Conservation (phyloP, 2,888 invertebrate species). For the Poecilus cupreus region DNA sequence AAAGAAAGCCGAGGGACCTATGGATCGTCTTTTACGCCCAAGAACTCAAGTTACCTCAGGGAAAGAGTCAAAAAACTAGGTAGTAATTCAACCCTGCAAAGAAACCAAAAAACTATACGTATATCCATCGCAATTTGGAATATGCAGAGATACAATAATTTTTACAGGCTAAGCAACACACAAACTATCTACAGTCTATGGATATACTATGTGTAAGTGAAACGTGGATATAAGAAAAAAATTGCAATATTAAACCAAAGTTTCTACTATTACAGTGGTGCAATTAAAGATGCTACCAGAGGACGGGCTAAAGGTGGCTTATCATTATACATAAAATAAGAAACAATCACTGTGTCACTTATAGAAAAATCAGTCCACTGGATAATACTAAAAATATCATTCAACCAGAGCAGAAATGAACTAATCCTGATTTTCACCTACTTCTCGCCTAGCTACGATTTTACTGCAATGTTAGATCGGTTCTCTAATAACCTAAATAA, state of each 20-base stretch:
- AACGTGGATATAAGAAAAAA: neutral
- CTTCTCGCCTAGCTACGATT: neutral
- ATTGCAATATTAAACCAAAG: neutral
- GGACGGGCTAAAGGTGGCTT: neutral
- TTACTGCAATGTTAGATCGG: neutral
- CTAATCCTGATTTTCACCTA: neutral
- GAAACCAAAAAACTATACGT: no score
- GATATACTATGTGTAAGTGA: neutral
- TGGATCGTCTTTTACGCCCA: neutral
- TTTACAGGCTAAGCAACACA: neutral
- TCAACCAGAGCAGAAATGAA: neutral
- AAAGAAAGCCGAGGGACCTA: neutral
- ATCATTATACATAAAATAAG: neutral
- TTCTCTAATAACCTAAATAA: neutral
- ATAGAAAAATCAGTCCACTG: neutral
- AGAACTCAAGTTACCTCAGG: neutral
- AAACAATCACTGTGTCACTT: neutral
- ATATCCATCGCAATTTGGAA: no score
- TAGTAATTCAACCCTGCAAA: neutral
- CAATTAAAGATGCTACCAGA: neutral
- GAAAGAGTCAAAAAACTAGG: neutral
- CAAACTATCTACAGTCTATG: neutral
- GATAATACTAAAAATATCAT: neutral
- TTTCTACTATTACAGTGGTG: neutral
- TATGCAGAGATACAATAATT: no score